Base-by-base conservation (phyloP, 2,797 vertebrate genomes). In the Microctenopoma stevenorrisi region DNA sequence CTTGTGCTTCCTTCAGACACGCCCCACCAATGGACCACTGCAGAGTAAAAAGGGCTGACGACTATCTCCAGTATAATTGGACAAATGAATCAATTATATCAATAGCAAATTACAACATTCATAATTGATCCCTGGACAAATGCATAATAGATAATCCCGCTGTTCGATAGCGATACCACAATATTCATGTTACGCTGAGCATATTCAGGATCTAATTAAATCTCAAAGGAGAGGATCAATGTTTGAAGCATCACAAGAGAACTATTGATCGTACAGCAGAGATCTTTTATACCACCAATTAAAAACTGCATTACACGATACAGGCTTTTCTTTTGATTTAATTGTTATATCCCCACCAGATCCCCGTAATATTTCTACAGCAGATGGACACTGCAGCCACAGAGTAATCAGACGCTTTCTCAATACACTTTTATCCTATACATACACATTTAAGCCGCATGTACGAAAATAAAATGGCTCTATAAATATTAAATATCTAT, bases 61-160 rank as follows among this genome's bases (percentile, higher is more conserved):
- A 77, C 81, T 61, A 65, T 83, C 88, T 82, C 76, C 65, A 61
- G 48, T 54, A 78, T 91, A 92, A 91, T 91, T 91, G 90, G 84
- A 90, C 86, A 84, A 91, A 92, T 83, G 2, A 84, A 90, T 92
- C 86, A 83, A 92, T 91, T 59, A 58, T 78, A 83, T 92, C 91
- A 89, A 92, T 92, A 89, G 85, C 87, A 88, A 90, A 93, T 92
- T 89, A 92, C 87, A 89, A 89, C 88, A 83, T 90, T 93, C 85
- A 88, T 90, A 90, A 93, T 92, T 87, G 90, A 92, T 92, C 83
- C 69, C 50, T 46, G 74, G 75, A 84, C 82, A 86, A 85, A 82
- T 80, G 79, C 75, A 62, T 55, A 82, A 90, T 89, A 83, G 89
- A 91, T 92, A 81, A 82, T 50, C 56, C 59, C 4, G 25, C 51